Evolutionary conservation across 2,888 invertebrate genomes (phyloP), one percentile per base, ranked within the genome.

Genomic region (Agrochola lota): DNA sequence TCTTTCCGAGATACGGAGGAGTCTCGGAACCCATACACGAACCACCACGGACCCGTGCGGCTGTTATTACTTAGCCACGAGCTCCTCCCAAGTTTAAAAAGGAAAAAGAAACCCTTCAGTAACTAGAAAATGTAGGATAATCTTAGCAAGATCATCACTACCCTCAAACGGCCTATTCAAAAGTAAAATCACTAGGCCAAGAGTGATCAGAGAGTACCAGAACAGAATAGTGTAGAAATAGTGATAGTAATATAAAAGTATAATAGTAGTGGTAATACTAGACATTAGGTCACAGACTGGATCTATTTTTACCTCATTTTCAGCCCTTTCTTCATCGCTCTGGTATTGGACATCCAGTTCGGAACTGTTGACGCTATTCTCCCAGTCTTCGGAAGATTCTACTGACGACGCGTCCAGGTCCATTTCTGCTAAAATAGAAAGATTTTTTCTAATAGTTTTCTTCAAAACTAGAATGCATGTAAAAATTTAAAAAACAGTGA

Each of bases 271-370:
- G 0, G n/a, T 40, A 12, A 71, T 9, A 2, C 17, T 26, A 12
- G 35, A 52, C 0, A 59, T 2, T 0, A 74, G 0, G 1, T 59
- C 70, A 0, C 2, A n/a, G 7, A 30, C 9, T 20, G 46, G 26
- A 2, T 69, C 43, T 0, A 52, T 9, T 46, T 76, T 87, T 89
- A 97, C 97, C 94, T 97, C 97, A 80, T 97, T 95, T 59, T 97
- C 97, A 0, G 95, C 95, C 0, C 94, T 87, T 62, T 97, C 97
- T 49, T 97, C 96, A 0, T 96, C 95, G 85, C 97, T 97, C 87
- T 97, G 97, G 86, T 97, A 97, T 74, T 97, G 97, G 0, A 97
- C 96, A 80, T 97, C 97, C 26, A 97, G 90, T 83, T 97, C 97
- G 0, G 97, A 97, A 30, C 97, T 97, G 85, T 97, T 96, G 20